A percentile compares a stretch with the other conserved stretches of the same genome.
These are phyloP conservation scores for Tursiops truncatus DNA, from an alignment of 2,113 vertebrate species.

Conservation along the genomic window DNA sequence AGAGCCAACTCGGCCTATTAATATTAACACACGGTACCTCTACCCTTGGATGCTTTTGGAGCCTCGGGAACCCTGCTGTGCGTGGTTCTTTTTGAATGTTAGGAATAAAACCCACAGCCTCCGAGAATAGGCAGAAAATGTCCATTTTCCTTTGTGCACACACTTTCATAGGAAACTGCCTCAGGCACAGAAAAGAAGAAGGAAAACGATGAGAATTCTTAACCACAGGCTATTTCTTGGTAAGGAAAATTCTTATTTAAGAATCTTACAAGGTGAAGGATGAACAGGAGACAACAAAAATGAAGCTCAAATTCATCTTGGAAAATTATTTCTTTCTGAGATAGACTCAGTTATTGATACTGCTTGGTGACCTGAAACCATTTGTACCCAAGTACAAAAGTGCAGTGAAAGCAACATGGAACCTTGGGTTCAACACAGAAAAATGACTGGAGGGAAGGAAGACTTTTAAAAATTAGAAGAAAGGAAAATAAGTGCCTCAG, in stretches of 20 bases:
- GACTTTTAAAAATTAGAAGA: not conserved
- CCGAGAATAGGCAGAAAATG: conserved; percentile 37
- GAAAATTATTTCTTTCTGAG: conserved; percentile 49
- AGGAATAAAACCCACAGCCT: conserved; percentile 60
- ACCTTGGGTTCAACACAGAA: not conserved
- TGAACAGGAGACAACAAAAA: conserved; percentile 18
- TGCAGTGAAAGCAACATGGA: not conserved
- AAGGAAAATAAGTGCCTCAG: not conserved
- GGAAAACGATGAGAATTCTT: conserved; percentile 23
- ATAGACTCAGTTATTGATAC: not conserved
- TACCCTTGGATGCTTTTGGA: conserved; percentile 35
- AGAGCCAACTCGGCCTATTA: conserved; percentile 14
- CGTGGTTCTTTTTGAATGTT: conserved; percentile 19
- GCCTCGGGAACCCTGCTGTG: conserved; percentile 30
- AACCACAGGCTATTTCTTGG: conserved; percentile 37
- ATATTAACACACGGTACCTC: conserved; percentile 53
- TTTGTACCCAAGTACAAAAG: not conserved
- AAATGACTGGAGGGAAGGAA: not conserved
- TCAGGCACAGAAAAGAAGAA: conserved; percentile 28
- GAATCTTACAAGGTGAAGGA: conserved; percentile 55
- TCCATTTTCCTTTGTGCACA: conserved; percentile 51
- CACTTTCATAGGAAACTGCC: conserved; percentile 17
- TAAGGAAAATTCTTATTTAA: conserved; percentile 61
- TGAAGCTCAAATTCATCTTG: conserved; percentile 53
- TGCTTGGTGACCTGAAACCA: not conserved